Conservation (phyloP, 2,888 invertebrate genomes). For the Chymomyza fuscimana region DNA sequence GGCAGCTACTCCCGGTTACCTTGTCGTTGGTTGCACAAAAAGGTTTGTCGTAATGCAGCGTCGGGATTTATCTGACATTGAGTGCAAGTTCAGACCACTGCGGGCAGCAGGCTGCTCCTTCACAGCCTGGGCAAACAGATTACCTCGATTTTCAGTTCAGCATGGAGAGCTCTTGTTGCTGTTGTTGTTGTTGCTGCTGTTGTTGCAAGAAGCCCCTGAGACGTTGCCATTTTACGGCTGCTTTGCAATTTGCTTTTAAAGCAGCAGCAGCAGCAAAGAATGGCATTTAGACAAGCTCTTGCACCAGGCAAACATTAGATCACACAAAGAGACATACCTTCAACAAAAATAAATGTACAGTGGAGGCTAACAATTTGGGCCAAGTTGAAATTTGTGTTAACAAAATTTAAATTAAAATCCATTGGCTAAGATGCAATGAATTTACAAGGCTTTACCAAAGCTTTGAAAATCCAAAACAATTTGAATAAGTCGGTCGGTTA, state of each 20-base stretch:
- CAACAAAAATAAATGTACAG: slow-evolving; percentile 9
- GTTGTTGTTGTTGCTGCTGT: slow-evolving; percentile 11
- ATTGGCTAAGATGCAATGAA: neutral
- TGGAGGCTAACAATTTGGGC: slow-evolving; percentile 22
- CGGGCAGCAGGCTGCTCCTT: neutral
- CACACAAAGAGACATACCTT: neutral
- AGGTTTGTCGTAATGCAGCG: slow-evolving; percentile 61
- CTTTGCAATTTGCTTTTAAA: slow-evolving; percentile 43
- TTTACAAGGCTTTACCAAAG: neutral
- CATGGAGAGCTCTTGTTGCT: neutral
- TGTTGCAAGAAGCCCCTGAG: slow-evolving; percentile 48
- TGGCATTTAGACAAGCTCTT: neutral
- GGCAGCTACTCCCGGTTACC: neutral
- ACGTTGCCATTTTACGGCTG: slow-evolving; percentile 68
- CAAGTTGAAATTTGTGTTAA: neutral
- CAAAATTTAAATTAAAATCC: neutral
- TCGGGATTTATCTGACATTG: slow-evolving; percentile 69
- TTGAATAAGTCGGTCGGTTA: too few species aligned
- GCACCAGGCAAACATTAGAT: slow-evolving; percentile 10
- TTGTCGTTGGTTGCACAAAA: slow-evolving; percentile 12
- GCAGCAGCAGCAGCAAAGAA: slow-evolving; percentile 22
- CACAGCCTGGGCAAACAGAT: slow-evolving; percentile 55
- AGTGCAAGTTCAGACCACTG: slow-evolving; percentile 46
- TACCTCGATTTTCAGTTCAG: slow-evolving; percentile 51
- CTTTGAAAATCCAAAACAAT: neutral